phyloP scores from a whole-genome alignment of 2,797 vertebrate genomes.

The Onychomys torridus region DNA sequence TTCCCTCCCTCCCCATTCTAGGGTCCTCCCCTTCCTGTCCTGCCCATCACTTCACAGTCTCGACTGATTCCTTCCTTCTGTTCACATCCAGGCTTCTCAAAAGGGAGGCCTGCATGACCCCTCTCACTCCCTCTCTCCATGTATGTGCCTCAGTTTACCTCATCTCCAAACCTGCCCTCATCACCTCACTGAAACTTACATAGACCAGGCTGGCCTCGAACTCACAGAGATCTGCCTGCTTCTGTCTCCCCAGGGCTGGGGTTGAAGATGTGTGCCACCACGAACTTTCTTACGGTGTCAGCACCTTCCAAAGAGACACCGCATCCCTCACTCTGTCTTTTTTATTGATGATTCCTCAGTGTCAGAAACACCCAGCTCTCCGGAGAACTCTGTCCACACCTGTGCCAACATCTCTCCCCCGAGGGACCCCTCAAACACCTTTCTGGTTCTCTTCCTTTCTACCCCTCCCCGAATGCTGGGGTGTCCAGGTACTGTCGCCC shows the following conservation, averaged over 20 bases:
- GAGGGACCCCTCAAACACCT: not conserved
- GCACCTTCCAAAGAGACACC: not conserved
- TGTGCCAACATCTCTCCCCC: not conserved
- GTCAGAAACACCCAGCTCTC: not conserved
- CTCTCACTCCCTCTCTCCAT: not conserved
- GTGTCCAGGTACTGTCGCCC: not conserved
- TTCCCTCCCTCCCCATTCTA: too few species aligned
- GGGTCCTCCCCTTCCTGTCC: not conserved
- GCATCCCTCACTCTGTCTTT: not conserved
- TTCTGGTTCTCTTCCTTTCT: too few species aligned
- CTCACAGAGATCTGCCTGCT: not conserved
- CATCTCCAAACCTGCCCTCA: not conserved
- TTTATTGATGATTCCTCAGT: too few species aligned
- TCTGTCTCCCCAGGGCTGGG: not conserved
- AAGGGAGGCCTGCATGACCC: too few species aligned
- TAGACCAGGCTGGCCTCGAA: not conserved
- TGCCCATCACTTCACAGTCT: not conserved
- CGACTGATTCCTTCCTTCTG: too few species aligned
- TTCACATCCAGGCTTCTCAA: not conserved
- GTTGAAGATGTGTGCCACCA: fast-evolving
- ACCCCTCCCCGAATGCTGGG: too few species aligned
- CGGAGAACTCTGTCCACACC: too few species aligned
- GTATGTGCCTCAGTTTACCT: not conserved
- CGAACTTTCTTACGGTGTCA: not conserved
- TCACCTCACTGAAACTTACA: not conserved